phyloP scores from a whole-genome alignment of 2,113 vertebrate genomes.

The Takifugu flavidus region DNA sequence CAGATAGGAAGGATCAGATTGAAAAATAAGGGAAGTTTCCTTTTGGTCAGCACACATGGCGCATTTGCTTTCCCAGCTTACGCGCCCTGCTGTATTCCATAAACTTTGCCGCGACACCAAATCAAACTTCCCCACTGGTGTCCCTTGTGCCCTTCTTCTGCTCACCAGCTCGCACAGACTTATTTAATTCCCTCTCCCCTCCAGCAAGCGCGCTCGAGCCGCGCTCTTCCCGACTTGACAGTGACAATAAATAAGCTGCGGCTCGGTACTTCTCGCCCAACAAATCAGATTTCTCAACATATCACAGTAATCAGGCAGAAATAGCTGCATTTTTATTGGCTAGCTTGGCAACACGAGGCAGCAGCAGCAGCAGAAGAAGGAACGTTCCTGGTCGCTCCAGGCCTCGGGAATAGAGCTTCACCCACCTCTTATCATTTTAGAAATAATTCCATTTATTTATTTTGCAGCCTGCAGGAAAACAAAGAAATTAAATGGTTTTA shows the following conservation, averaged over 20 bases:
- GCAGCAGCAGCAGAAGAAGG: neutral
- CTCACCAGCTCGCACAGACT: conserved; percentile 45
- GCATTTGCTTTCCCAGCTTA: neutral
- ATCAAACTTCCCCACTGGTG: conserved; percentile 58
- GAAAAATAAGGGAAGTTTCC: conserved; percentile 29
- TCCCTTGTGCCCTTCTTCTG: conserved; percentile 64
- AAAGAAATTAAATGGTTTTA: conserved; percentile 59
- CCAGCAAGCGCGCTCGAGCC: conserved; percentile 29
- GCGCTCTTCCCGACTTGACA: conserved; percentile 37
- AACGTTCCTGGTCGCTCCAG: conserved; percentile 25
- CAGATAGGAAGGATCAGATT: conserved; percentile 55
- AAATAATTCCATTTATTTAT: conserved; percentile 49
- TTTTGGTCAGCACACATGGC: conserved; percentile 12
- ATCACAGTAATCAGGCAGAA: conserved; percentile 19
- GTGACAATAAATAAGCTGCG: conserved; percentile 33
- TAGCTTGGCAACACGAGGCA: conserved; percentile 4
- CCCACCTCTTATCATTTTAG: conserved; percentile 46
- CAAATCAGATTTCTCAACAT: conserved; percentile 14
- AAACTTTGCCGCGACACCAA: conserved; percentile 58
- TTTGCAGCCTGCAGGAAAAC: conserved; percentile 2
- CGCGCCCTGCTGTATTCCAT: conserved; percentile 42
- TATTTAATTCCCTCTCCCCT: conserved; percentile 38
- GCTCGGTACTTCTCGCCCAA: conserved; percentile 20
- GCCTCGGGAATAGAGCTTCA: conserved; percentile 17
- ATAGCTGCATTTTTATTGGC: conserved; percentile 25